Evolutionary conservation across 2,888 invertebrate genomes (phyloP), one percentile per base, ranked within the genome.

Genomic region (Leptopilina syphax): DNA sequence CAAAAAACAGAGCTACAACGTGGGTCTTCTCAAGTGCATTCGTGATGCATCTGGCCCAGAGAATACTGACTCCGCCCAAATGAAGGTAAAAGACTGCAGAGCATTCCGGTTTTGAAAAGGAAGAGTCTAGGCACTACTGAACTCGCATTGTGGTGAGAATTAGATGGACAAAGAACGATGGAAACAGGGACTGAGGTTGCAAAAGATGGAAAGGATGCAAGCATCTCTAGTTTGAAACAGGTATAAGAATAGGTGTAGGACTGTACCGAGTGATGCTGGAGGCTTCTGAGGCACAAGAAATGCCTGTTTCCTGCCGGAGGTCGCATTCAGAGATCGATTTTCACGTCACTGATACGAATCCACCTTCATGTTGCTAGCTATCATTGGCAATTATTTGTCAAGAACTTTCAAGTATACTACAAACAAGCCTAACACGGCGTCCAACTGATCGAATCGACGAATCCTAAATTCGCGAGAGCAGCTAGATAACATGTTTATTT

Each of bases 281-380:
- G 73, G 73, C 73, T 73, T 9, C 73, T 73, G 73, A 57, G 57
- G 73, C 41, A 57, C 57, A 57, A 73, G 73, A 73, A 73, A 73
- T 57, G 73, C 73, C 73, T 73, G 73, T 57, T 73, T 73, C 57
- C 41, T 73, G 73, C 73, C 73, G 73, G 57, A 73, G 73, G 57
- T 73, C 73, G 73, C 73, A 57, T 73, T 57, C 73, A 3, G 54
- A 87, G 85, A 87, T 87, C 86, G 85, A 87, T 87, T 86, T 85
- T 85, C 87, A 84, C 87, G 87, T 87, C 87, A 87, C 84, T 85
- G 87, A 87, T 87, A 85, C 83, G 84, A 85, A 87, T 86, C 86
- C 86, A 81, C 79, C 73, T 80, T 83, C 83, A 81, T 82, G 83
- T 81, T 83, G 66, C 78, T 84, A 86, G 86, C 83, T 84, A 83